phyloP scores from a whole-genome alignment of 2,797 vertebrate species.

The Sebastolobus altivelis region DNA sequence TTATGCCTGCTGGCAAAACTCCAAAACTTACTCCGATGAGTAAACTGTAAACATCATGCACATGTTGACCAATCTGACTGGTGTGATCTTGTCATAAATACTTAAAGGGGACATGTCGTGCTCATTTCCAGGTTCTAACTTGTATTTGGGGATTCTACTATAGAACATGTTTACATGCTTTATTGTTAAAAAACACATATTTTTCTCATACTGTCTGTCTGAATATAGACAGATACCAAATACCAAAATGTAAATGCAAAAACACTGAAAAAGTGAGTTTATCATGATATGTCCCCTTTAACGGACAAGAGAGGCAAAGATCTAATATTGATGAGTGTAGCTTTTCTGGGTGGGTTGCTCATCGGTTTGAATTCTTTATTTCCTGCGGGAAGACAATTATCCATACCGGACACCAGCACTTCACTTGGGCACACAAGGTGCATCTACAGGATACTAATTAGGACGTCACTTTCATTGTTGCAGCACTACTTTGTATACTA shows the following conservation, averaged over 20 bases:
- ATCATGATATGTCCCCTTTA: neutral
- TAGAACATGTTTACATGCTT: too few species aligned
- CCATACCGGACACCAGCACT: conserved; percentile 21
- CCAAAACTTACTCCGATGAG: accelerated
- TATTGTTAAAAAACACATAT: too few species aligned
- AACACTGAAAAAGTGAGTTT: too few species aligned
- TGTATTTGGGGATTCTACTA: too few species aligned
- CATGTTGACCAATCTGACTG: neutral
- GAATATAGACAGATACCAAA: too few species aligned
- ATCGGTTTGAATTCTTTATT: conserved; percentile 8
- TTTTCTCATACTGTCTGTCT: too few species aligned
- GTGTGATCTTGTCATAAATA: neutral
- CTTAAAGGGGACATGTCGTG: too few species aligned
- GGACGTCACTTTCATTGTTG: conserved; percentile 8
- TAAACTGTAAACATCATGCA: neutral
- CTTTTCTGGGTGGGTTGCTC: neutral
- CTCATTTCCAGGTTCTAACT: too few species aligned
- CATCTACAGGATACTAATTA: conserved; percentile 42
- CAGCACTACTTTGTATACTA: conserved; percentile 8
- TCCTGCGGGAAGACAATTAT: conserved; percentile 28
- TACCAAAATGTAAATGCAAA: too few species aligned
- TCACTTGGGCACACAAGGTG: conserved; percentile 10
- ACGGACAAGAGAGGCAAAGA: neutral
- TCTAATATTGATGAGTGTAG: neutral
- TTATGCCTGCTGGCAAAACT: neutral